Base-by-base conservation (phyloP, 1,140 invertebrate species). In the Hypsibius dujardini region DNA sequence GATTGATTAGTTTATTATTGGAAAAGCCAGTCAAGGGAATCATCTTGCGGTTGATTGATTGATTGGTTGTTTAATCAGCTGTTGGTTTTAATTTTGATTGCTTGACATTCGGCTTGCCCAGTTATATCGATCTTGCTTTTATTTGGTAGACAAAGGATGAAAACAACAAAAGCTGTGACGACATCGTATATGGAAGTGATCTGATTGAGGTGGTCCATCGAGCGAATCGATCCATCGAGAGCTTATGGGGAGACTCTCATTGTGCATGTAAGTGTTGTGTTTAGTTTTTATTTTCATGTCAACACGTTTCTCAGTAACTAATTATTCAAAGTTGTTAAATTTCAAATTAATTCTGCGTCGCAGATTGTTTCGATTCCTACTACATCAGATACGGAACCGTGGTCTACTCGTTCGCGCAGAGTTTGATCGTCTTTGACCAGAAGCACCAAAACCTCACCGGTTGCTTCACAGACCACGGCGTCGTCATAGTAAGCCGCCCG, bases 351-450 rank as follows among this genome's bases (percentile, higher is more conserved):
- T 67, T 67, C 7, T 42, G 7, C 62, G 3, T 67, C 45, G 7
- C 42, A 67, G 62, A 67, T 67, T 67, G 62, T 42, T 67, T 67
- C 42, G 45, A 67, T 42, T 67, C 7, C 45, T 67, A 67, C 62
- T 67, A 3, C 7, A 67, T 67, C 7, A 14, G 3, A 3, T 42
- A 67, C 62, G 62, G 62, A 7, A 67, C 62, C 7, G 62, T 67
- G 3, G 7, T 14, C 3, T 67, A 67, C 42, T 3, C 12, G 62
- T 67, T 14, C 42, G 12, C 62, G 3, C 12, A 67, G 42, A 67
- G 45, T 42, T 42, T 67, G 7, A 67, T 67, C 62, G 45, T 42
- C 62, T 67, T 67, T 42, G 45, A 3, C 3, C 7, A 42, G 7
- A 67, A 67, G 45, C 62, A 67, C 45, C 62, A 42, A 3, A 67